Evolutionary conservation across 2,113 vertebrate genomes (phyloP), one percentile per base, ranked within the genome.

Genomic region (Eleginops maclovinus): DNA sequence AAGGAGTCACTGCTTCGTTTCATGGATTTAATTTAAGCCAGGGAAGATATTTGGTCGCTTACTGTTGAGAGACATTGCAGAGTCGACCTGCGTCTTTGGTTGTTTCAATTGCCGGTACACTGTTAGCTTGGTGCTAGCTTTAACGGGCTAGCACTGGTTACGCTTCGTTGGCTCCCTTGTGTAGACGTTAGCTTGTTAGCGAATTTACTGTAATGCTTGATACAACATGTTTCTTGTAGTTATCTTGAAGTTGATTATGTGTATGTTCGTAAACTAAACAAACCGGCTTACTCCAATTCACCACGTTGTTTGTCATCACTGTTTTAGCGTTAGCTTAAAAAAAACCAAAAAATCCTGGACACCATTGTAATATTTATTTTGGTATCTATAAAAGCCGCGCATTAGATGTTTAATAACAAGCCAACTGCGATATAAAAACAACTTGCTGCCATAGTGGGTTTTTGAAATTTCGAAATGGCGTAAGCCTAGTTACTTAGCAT

Each of bases 161-260:
- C 53, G 67, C 71, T 72, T 40, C 51, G 0, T n/a, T 64, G 80
- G 60, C 0, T 62, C 19, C 17, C 26, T 41, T 86, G 81, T 87
- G 83, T 76, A 87, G 75, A 87, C 56, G 13, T 75, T 86, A 62
- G 73, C 62, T 12, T 1, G 17, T 40, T 63, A 72, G 46, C 53
- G 4, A 8, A 19, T 11, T 49, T 6, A 47, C 14, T 0, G 46
- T 8, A 7, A 21, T 24, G 4, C 11, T 15, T 56, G 43, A 9
- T 65, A 47, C 6, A 4, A 55, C n/a, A 0, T 10, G 58, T 51
- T 75, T 51, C 7, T 60, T 22, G 4, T 5, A 14, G 16, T 4
- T 55, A 43, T 21, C 47, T 15, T 14, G 0, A 40, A 44, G 4
- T 56, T 51, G 6, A 15, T 1, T 4, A 3, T 26, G 19, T 74